phyloP scores from a whole-genome alignment of 2,888 invertebrate genomes.

The Chymomyza amoena region DNA sequence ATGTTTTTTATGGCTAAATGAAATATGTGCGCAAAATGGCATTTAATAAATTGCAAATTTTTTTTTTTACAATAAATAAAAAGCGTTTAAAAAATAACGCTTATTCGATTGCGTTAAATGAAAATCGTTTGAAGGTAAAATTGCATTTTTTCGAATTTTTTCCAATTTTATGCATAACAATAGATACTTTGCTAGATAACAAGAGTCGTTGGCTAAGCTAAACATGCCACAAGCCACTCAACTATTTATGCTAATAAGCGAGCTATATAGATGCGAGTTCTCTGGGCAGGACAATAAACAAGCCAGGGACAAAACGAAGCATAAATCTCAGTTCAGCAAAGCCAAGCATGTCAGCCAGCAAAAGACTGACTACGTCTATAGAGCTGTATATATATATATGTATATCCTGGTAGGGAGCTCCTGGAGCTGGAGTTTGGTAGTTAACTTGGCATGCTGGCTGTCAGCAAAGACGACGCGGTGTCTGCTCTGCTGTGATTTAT shows the following conservation, averaged over 20 bases:
- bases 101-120: too few relatives aligned
- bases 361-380: neutral
- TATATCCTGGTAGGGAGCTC: too few relatives aligned
- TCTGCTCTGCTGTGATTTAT: constrained; percentile 56
- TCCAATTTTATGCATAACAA: neutral
- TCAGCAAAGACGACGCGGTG: constrained; percentile 46
- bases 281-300: constrained; percentile 34
- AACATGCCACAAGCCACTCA: neutral
- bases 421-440: neutral
- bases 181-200: neutral
- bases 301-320: constrained; percentile 30
- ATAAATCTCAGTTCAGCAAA: constrained; percentile 54
- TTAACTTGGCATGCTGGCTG: constrained; percentile 27
- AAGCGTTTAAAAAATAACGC: too few relatives aligned
- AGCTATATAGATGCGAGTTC: neutral
- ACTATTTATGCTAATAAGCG: constrained; percentile 48
- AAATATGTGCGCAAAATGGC: too few relatives aligned
- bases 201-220: neutral
- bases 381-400: too few relatives aligned
- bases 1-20: too few relatives aligned
- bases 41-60: too few relatives aligned
- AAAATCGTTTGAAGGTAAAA: too few relatives aligned
- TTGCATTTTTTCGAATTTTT: neutral
- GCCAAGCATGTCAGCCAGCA: neutral
- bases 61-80: too few relatives aligned